A percentile compares a stretch with the other conserved stretches of the same genome.
Evolutionary conservation across 30 jellyfish, hydroid and myxozoan genomes (phyloP).

Genomic region (Aurelia sp.): DNA sequence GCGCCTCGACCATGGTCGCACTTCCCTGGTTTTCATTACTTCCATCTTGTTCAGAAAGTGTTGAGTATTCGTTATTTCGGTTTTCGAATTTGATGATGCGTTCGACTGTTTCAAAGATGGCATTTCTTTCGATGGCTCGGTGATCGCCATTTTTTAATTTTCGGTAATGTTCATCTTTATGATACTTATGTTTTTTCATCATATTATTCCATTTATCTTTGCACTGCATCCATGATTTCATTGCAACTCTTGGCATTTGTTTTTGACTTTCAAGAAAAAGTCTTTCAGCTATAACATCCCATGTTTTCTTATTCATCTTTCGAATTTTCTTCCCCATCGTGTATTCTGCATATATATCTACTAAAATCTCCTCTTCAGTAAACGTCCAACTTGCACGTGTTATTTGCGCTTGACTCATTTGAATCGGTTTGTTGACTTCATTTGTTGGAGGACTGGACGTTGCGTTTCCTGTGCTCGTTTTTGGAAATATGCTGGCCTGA

Average conservation of each 20-base stretch:
- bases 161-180: constrained; percentile 2
- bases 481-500: not conserved
- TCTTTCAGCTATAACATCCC: constrained; percentile 42
- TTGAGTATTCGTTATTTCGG: not conserved
- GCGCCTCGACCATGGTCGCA: constrained; percentile 19
- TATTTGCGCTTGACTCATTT: constrained; percentile 12
- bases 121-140: constrained; percentile 15
- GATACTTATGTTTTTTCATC: constrained; percentile 47
- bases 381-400: constrained; percentile 59
- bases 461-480: not conserved
- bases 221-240: constrained; percentile 69
- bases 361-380: constrained; percentile 42
- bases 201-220: constrained; percentile 64
- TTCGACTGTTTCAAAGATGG: constrained; percentile 39
- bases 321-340: constrained; percentile 38
- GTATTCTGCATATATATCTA: constrained; percentile 30
- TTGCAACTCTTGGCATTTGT: constrained; percentile 36
- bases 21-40: not conserved
- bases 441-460: not conserved
- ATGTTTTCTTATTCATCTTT: constrained; percentile 37
- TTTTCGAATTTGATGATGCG: not conserved
- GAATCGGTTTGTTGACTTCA: not conserved
- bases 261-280: constrained; percentile 31
- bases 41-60: constrained; percentile 21
- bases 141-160: not conserved